Evolutionary conservation across 1,140 invertebrate genomes (phyloP), one percentile per base, ranked within the genome.

Genomic region (Antheraea pernyi): DNA sequence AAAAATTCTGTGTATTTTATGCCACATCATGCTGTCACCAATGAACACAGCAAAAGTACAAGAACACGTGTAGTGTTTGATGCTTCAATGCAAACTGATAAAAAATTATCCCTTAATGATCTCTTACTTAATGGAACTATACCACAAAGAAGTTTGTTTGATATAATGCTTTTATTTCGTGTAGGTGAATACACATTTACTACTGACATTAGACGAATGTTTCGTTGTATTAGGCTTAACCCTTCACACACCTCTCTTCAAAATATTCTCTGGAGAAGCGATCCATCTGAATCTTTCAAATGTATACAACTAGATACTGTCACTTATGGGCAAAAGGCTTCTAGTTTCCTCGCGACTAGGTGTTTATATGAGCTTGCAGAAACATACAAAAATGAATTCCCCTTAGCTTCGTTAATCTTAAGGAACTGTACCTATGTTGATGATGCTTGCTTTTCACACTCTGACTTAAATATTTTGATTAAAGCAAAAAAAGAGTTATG

Each of bases 71-170:
- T 69, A 18, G 71, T 67, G 9, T 69, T 69, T 64, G 63, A 71
- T 63, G 73, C 59, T 18, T 64, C 64, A 19, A 69, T 71, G 65
- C 62, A 67, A 42, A 70, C 72, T 16, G 69, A 59, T 30, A 73
- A 73, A 59, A 67, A 63, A 53, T 19, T 64, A 19, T 73, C 67
- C 11, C 60, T 73, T 10, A 73, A 73, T 53, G 68, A 73, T 70
- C 30, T 73, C 16, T 67, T 67, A 39, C 19, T 73, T n/a, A 73
- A 73, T 73, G 72, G 72, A 3, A 68, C 68, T 46, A 64, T 65
- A 65, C 46, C 67, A 9, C 72, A 73, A 67, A 67, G 60, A 30
- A 65, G 67, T 19, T 36, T 73, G 18, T 67, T 67, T 62, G 68
- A 70, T 59, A 69, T 70, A 39, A 36, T 71, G 9, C n/a, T 68